Base-by-base conservation (phyloP, 2,888 invertebrate species). In the Galeruca laticollis region DNA sequence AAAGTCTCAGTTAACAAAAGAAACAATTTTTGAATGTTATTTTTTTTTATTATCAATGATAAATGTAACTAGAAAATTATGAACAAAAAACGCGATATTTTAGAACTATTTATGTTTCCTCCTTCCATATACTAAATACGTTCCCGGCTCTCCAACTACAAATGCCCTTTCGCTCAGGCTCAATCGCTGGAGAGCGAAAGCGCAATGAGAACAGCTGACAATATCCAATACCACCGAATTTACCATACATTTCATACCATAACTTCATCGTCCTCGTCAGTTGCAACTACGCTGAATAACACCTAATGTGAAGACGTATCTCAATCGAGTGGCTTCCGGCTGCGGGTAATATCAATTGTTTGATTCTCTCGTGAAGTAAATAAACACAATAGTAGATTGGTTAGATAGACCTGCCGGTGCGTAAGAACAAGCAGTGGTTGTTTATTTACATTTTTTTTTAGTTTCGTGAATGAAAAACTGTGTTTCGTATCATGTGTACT, bases 121-220 rank as follows among this genome's bases (percentile, higher is more conserved):
- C 6, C 3, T 3, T 18, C 15, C 6, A 2, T 15, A 6, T 8
- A 47, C 47, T 9, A 2, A 15, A 18, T 9, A 47, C 15, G n/a
- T 15, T 47, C 10, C 26, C 40, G 10, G 63, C 56, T 43, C 56
- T 40, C 15, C 1, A 15, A n/a, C 54, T 56, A 63, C 43, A 63
- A 63, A 15, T 13, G 52, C 52, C 63, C 63, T 63, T 56, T 21
- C 56, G 56, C 35, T 54, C 47, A 47, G 31, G 2, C 54, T 54
- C 54, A 31, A 26, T 54, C 54, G 54, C 26, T 13, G 8, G 56
- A 63, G 63, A 63, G 63, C 54, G 63, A 63, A 61, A 61, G 54
- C 54, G 63, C 54, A 63, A 37, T 54, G 20, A 54, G 26, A 63
- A 56, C 63, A 63, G 63, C 54, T 54, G 40, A 56, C 40, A 15